Evolutionary conservation across 1,140 invertebrate genomes (phyloP).

Genomic region (Delia radicum): DNA sequence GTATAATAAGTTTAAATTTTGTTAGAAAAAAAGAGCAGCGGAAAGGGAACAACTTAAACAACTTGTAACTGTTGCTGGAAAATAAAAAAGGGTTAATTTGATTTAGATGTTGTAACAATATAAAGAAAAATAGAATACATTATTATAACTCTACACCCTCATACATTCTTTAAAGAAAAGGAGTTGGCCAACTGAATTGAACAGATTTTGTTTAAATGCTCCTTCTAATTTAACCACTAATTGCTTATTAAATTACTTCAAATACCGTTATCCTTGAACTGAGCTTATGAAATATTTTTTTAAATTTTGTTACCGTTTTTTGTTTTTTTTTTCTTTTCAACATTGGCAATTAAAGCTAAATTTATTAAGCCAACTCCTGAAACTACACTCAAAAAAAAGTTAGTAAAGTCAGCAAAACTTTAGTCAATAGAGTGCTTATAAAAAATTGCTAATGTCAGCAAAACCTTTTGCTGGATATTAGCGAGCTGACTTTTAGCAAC

Average conservation of each 20-base stretch:
- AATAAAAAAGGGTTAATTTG: slow-evolving; percentile 15
- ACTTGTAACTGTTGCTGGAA: neutral
- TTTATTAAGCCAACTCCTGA: neutral
- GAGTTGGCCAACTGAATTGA: neutral
- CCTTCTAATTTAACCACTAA: neutral
- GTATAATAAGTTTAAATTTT: slow-evolving; percentile 15
- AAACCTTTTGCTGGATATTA: no score
- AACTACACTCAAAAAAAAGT: no score
- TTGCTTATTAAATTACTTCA: no score
- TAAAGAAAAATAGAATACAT: neutral
- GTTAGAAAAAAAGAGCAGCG: neutral
- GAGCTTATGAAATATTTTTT: no score
- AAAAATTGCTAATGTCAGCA: no score
- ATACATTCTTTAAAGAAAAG: neutral
- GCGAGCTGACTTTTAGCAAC: no score
- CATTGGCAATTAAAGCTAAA: neutral
- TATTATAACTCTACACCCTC: neutral
- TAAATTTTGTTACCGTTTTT: no score
- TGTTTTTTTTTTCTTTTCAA: neutral
- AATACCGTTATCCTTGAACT: no score
- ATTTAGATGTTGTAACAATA: slow-evolving; percentile 6
- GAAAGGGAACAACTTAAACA: neutral
- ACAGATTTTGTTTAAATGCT: neutral
- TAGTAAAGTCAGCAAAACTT: no score
- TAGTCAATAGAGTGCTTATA: no score